Conservation (phyloP, 2,888 invertebrate species). For the Lasioglossum zephyrum region DNA sequence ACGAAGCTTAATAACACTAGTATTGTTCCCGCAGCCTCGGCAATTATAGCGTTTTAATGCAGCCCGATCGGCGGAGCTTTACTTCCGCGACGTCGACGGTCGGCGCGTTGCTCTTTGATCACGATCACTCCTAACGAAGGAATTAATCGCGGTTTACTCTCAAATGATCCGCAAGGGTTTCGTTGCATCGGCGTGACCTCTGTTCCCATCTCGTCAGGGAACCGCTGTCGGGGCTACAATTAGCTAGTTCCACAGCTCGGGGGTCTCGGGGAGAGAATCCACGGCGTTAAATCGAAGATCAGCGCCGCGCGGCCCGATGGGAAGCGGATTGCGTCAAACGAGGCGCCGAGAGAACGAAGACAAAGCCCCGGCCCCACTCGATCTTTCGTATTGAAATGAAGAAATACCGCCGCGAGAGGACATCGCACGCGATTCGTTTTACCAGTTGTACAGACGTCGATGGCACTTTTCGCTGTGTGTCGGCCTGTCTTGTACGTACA, state of each 20-base stretch:
- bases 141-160: conserved; percentile 53
- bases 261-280: conserved; percentile 48
- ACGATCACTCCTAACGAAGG: conserved; percentile 51
- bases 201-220: conserved; percentile 23
- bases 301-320: neutral
- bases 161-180: conserved; percentile 22
- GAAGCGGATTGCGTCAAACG: conserved; percentile 26
- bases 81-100: conserved; percentile 42
- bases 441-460: conserved; percentile 49
- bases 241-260: conserved; percentile 61
- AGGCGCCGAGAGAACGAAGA: conserved; percentile 40
- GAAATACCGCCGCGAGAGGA: conserved; percentile 54
- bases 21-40: conserved; percentile 41
- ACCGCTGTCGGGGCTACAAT: conserved; percentile 41
- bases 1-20: conserved; percentile 38
- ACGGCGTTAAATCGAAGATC: conserved; percentile 30
- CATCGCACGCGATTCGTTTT: conserved; percentile 44
- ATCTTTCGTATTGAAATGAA: conserved; percentile 61
- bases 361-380: conserved; percentile 43
- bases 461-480: conserved; percentile 53
- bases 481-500: conserved; percentile 47
- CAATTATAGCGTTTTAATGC: conserved; percentile 57
- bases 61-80: neutral
- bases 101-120: conserved; percentile 48
- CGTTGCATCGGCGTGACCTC: conserved; percentile 28